These are phyloP conservation scores for Drosophila bifasciata DNA, from an alignment of 1,140 invertebrate genomes.

Conservation along the genomic window DNA sequence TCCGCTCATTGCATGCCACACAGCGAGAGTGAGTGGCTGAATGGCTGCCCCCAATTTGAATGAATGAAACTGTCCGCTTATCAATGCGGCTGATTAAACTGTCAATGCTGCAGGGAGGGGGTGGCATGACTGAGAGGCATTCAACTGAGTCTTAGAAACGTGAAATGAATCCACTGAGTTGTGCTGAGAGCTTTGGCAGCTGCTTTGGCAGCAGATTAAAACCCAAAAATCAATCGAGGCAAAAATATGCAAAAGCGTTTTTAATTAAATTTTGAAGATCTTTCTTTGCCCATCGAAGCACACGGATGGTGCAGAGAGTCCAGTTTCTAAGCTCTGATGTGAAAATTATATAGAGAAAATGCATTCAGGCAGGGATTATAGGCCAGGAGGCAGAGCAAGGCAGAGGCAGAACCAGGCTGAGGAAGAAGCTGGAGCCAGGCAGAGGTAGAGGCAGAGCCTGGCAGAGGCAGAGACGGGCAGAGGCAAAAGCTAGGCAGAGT, in stretches of 20 bases:
- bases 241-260: constrained; percentile 72
- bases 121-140: constrained; percentile 3
- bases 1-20: no score
- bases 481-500: no score
- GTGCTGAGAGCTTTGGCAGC: not conserved
- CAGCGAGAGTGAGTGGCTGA: no score
- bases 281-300: constrained; percentile 2
- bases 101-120: constrained; percentile 41
- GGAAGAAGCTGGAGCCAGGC: no score
- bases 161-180: no score
- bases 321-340: constrained; percentile 24
- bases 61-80: constrained; percentile 24
- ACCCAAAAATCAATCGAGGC: constrained; percentile 57
- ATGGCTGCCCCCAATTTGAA: no score
- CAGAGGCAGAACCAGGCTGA: no score
- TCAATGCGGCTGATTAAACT: constrained; percentile 50
- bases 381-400: constrained; percentile 3
- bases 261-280: constrained; percentile 77
- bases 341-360: constrained; percentile 41
- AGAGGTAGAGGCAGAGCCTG: no score
- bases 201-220: not conserved
- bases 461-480: no score
- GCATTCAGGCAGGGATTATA: constrained; percentile 66
- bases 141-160: no score
- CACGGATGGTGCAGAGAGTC: no score